These are phyloP conservation scores for Cydia amplana DNA, from an alignment of 1,140 invertebrate species.

Conservation along the genomic window DNA sequence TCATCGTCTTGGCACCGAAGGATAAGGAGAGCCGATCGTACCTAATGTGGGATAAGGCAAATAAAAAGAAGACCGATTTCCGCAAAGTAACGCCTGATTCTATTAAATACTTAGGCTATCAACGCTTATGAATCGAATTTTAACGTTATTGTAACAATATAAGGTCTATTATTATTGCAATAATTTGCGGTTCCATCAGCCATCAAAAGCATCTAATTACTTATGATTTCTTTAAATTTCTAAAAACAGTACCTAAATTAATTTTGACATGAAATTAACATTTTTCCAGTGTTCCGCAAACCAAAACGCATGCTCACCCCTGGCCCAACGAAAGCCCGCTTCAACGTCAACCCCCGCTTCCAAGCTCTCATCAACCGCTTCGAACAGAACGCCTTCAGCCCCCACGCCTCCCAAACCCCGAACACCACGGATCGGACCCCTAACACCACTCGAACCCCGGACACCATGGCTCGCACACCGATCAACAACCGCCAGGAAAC, in stretches of 20 bases:
- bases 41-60: no score
- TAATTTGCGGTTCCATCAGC: no score
- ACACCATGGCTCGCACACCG: slow-evolving; percentile 57
- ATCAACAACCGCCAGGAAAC: slow-evolving; percentile 50
- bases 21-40: no score
- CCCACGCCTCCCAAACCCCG: neutral
- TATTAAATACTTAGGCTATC: no score
- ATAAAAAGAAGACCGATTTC: no score
- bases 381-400: slow-evolving; percentile 43
- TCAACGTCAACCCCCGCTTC: slow-evolving; percentile 67
- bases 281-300: slow-evolving; percentile 70
- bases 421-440: neutral
- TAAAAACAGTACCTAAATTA: slow-evolving; percentile 1
- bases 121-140: no score
- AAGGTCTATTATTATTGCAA: no score
- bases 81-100: no score
- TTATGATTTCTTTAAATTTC: no score
- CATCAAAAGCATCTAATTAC: no score
- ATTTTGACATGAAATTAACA: slow-evolving; percentile 22
- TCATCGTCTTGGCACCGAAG: no score
- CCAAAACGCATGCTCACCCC: slow-evolving; percentile 74
- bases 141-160: no score
- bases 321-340: slow-evolving; percentile 61
- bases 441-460: slow-evolving; percentile 43
- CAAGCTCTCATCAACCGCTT: slow-evolving; percentile 77